Evolutionary conservation across 1,140 invertebrate species (phyloP).

Genomic region (Xylocopa sonorina): DNA sequence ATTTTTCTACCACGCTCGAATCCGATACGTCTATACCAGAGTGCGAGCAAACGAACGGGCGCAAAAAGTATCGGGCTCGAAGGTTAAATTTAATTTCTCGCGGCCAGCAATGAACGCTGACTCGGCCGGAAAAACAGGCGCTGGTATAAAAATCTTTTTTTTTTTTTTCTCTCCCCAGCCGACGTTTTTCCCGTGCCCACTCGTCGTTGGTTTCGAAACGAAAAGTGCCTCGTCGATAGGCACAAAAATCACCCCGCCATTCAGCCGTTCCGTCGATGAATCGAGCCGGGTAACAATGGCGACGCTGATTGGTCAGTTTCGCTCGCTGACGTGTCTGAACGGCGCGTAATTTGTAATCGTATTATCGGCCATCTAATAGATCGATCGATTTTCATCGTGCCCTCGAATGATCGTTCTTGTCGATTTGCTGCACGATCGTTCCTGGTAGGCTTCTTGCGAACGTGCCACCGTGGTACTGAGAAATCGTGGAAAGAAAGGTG

Average conservation of each 20-base stretch:
- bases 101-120: background rate
- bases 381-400: constrained; percentile 42
- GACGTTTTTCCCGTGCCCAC: constrained; percentile 35
- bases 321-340: constrained; percentile 64
- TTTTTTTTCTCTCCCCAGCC: constrained; percentile 21
- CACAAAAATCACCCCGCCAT: constrained; percentile 60
- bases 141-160: background rate
- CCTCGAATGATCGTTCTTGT: constrained; percentile 17
- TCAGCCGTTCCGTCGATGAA: constrained; percentile 38
- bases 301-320: constrained; percentile 75
- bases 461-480: background rate
- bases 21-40: background rate
- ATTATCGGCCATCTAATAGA: constrained; percentile 55
- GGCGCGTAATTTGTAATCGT: constrained; percentile 71
- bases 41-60: no score
- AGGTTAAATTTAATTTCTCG: constrained; percentile 20
- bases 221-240: constrained; percentile 28
- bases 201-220: constrained; percentile 48
- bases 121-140: background rate
- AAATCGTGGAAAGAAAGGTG: background rate
- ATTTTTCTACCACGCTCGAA: background rate
- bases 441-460: background rate
- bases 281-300: constrained; percentile 67
- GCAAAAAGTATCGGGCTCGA: background rate
- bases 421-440: background rate